These are phyloP conservation scores for Drosophila burlai DNA, from an alignment of 1,140 invertebrate species.

Conservation along the genomic window DNA sequence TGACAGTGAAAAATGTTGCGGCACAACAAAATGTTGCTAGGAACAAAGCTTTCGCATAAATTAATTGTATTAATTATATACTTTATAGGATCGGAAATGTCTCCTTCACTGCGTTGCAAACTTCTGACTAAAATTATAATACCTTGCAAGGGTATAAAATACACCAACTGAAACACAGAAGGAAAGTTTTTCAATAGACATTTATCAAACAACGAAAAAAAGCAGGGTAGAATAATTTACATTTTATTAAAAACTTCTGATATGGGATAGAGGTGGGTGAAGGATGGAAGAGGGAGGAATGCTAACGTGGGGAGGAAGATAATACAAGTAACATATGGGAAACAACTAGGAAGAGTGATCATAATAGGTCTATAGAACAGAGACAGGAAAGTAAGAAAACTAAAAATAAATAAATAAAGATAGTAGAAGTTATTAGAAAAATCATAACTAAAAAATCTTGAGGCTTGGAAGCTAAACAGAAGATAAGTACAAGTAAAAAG, in stretches of 20 bases:
- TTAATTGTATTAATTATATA: too few species aligned
- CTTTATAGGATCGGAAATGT: too few species aligned
- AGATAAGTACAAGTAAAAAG: too few species aligned
- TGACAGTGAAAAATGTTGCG: too few species aligned
- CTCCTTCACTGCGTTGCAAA: too few species aligned
- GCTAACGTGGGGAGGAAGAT: background rate
- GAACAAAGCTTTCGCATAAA: too few species aligned
- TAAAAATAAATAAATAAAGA: background rate
- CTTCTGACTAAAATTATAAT: too few species aligned
- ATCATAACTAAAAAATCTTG: too few species aligned
- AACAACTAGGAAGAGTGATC: background rate
- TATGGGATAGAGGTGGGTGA: slow-evolving; percentile 14
- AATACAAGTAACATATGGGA: background rate
- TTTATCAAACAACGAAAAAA: slow-evolving; percentile 64
- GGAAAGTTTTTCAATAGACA: slow-evolving; percentile 77
- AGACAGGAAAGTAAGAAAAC: background rate
- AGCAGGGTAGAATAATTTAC: slow-evolving; percentile 72
- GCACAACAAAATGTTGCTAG: too few species aligned
- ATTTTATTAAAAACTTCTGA: slow-evolving; percentile 79
- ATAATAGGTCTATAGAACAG: background rate
- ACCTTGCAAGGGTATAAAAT: background rate
- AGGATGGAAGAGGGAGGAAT: background rate
- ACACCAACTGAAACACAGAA: slow-evolving; percentile 60
- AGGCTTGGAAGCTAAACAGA: too few species aligned
- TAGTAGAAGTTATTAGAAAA: too few species aligned